A percentile compares a stretch with the other conserved stretches of the same genome.
These are phyloP conservation scores for Oophaga pumilio DNA, from an alignment of 2,113 vertebrate genomes.

Conservation along the genomic window DNA sequence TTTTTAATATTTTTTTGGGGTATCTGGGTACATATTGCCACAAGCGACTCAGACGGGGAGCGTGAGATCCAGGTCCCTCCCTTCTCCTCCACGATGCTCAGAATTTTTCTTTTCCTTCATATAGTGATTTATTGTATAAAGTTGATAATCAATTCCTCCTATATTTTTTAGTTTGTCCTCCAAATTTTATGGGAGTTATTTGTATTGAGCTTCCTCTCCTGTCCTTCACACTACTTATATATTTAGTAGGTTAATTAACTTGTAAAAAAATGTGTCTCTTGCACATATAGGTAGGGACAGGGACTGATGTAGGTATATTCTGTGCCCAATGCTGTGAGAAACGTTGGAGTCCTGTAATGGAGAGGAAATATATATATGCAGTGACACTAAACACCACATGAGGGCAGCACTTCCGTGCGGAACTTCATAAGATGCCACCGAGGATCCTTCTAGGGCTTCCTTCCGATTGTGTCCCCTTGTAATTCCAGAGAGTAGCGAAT, in stretches of 20 bases:
- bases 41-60: neutral
- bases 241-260: too few relatives aligned
- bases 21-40: neutral
- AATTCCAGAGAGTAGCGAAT: neutral
- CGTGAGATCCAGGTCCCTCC: neutral
- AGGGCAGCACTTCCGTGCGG: neutral
- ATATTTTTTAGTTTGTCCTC: too few relatives aligned
- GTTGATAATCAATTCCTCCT: too few relatives aligned
- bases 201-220: too few relatives aligned
- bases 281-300: neutral
- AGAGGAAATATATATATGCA: neutral
- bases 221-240: too few relatives aligned
- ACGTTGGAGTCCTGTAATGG: neutral
- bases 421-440: neutral
- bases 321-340: neutral
- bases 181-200: too few relatives aligned
- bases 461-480: neutral
- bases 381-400: neutral
- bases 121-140: too few relatives aligned
- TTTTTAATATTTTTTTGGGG: neutral
- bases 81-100: too few relatives aligned
- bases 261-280: neutral
- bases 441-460: neutral
- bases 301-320: neutral
- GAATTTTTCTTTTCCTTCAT: too few relatives aligned